phyloP scores from a whole-genome alignment of 1,140 invertebrate genomes.

The Drosophila elegans region DNA sequence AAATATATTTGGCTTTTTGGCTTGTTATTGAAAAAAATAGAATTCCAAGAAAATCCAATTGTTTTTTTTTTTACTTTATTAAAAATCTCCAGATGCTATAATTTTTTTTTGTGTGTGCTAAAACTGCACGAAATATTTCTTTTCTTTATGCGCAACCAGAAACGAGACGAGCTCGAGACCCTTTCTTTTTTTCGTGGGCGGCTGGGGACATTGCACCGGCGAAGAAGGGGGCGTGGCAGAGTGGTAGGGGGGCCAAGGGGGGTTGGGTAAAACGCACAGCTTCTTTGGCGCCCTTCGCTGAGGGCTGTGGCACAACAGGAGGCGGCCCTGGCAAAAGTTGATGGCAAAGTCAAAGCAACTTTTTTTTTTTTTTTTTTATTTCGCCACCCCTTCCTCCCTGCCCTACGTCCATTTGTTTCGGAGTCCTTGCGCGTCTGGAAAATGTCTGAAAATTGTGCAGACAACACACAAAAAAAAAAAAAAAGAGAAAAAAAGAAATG shows the following conservation, averaged over 20 bases:
- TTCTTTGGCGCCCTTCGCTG: conserved; percentile 68
- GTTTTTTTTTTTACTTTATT: background rate
- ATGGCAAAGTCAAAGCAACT: conserved; percentile 68
- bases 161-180: conserved; percentile 64
- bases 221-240: conserved; percentile 22
- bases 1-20: no score
- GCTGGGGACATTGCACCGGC: conserved; percentile 73
- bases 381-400: conserved; percentile 2
- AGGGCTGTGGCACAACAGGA: conserved; percentile 48
- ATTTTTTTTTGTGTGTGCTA: conserved; percentile 23
- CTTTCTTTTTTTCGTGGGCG: conserved; percentile 56
- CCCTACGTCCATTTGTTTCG: conserved; percentile 44
- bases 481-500: conserved; percentile 3
- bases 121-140: conserved; percentile 79
- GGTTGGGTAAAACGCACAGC: conserved; percentile 64
- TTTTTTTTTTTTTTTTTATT: conserved; percentile 34
- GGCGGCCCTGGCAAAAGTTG: conserved; percentile 68
- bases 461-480: conserved; percentile 58
- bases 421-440: conserved; percentile 72
- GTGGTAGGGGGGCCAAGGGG: background rate
- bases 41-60: background rate
- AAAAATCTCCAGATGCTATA: background rate
- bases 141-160: conserved; percentile 75
- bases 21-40: no score
- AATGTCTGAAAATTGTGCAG: conserved; percentile 81